Evolutionary conservation across 1,140 invertebrate species (phyloP), one percentile per base, ranked within the genome.

Genomic region (Drosophila albomicans): DNA sequence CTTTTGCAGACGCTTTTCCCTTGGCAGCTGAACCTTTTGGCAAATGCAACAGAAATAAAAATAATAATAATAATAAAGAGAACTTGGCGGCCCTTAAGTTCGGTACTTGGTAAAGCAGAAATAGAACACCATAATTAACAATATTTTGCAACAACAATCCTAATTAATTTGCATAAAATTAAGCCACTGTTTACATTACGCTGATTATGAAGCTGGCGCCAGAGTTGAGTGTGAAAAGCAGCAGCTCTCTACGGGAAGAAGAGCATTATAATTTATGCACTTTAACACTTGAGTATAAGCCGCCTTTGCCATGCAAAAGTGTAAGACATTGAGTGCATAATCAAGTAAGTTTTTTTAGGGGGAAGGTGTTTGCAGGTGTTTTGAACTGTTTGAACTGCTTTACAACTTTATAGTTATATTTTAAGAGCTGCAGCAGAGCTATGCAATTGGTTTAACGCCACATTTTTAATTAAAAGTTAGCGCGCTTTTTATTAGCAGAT

Each of bases 101-200:
- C 5, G 28, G 10, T 35, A 15, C 51, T 32, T 54, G 20, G 20
- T 25, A 7, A 54, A 15, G 6, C 13, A 8, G 2, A 54, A 54
- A 32, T 32, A 32, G 6, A 54, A 54, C 51, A 54, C 3, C n/a
- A 13, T 54, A 35, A 35, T 54, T 54, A 32, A 52, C 25, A 52
- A 52, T 35, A 54, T 43, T 35, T 54, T 54, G 5, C 30, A 15
- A 54, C 51, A 32, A 54, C n/a, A 35, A 54, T 35, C n/a, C 13
- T 35, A 16, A 54, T 35, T 35, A 54, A 35, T 15, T 13, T 32
- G 51, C 51, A 15, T 54, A 32, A 35, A 54, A 35, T 54, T 32
- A 54, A 35, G 51, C 28, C 15, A 28, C 30, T 13, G n/a, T 10
- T 52, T 30, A n/a, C 49, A 32, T 5, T 52, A 38, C 35, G 2